Evolutionary conservation across 2,888 invertebrate species (phyloP).

Genomic region (Ganaspis brasiliensis): DNA sequence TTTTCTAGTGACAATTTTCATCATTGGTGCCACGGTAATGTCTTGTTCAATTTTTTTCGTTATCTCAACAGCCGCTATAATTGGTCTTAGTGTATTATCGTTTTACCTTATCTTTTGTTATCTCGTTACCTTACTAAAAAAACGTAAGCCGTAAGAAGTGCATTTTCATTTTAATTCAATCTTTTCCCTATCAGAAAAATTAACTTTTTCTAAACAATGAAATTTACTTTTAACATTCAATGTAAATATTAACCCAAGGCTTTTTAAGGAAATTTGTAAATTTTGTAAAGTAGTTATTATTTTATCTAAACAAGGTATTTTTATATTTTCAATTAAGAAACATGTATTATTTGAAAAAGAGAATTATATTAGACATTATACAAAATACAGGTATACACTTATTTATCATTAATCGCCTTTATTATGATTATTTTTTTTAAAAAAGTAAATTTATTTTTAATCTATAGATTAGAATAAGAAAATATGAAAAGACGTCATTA

Average conservation of each 20-base stretch:
- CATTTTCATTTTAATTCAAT: no score
- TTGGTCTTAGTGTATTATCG: slow-evolving; percentile 6
- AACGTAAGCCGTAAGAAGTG: not conserved
- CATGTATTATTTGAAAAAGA: slow-evolving; percentile 16
- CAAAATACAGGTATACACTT: not conserved
- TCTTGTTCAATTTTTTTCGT: slow-evolving; percentile 27
- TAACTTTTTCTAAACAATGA: no score
- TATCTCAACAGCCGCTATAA: not conserved
- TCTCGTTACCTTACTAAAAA: slow-evolving; percentile 13
- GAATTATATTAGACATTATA: slow-evolving; percentile 4
- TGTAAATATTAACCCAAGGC: no score
- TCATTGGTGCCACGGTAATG: slow-evolving; percentile 34
- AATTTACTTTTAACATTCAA: no score
- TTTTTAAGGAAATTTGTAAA: not conserved
- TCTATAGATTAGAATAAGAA: no score
- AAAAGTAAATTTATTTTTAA: not conserved
- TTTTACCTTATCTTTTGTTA: slow-evolving; percentile 29
- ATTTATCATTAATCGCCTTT: not conserved
- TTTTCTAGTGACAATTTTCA: slow-evolving; percentile 28
- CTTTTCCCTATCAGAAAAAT: no score
- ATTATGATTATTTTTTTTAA: not conserved
- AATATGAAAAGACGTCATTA: no score
- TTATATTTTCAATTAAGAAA: not conserved
- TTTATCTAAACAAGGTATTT: not conserved
- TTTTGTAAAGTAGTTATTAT: slow-evolving; percentile 7